Conservation (phyloP, 2,797 vertebrate species). For the Smutsia temminckii region DNA sequence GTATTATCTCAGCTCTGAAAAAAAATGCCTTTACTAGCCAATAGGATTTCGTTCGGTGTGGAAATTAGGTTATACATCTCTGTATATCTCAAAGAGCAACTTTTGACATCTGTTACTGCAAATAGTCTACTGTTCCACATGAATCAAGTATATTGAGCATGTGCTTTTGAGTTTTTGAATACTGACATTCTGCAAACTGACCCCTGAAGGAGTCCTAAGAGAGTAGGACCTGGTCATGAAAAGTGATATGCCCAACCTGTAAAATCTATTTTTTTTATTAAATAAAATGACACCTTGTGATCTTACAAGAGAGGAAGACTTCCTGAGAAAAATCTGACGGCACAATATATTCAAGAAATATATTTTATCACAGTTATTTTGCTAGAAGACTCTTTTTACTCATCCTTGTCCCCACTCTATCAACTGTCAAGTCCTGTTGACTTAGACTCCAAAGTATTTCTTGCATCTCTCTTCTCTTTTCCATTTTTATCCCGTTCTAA, state of each 20-base stretch:
- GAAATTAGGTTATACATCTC: slow-evolving; percentile 38
- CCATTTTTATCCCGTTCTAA: neutral
- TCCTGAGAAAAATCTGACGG: neutral
- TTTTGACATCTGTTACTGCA: slow-evolving; percentile 18
- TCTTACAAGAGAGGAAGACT: neutral
- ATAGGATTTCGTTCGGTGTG: neutral
- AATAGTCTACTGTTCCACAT: slow-evolving; percentile 41
- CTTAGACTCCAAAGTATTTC: neutral
- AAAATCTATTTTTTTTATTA: neutral
- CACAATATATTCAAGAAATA: neutral
- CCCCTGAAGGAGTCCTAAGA: neutral
- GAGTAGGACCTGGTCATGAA: slow-evolving; percentile 21
- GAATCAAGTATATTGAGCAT: slow-evolving; percentile 35
- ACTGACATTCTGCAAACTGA: slow-evolving; percentile 25
- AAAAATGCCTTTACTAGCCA: neutral
- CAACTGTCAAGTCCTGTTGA: neutral
- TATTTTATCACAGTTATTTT: neutral
- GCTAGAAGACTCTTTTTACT: neutral
- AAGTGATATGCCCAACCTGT: slow-evolving; percentile 18
- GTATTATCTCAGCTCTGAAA: slow-evolving; percentile 13
- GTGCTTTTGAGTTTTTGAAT: slow-evolving; percentile 1
- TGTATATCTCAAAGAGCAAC: neutral
- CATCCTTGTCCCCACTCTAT: neutral
- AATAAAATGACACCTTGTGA: neutral
- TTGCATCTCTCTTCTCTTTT: neutral